Base-by-base conservation (phyloP, 2,888 invertebrate genomes). In the Mechanitis mazaeus region DNA sequence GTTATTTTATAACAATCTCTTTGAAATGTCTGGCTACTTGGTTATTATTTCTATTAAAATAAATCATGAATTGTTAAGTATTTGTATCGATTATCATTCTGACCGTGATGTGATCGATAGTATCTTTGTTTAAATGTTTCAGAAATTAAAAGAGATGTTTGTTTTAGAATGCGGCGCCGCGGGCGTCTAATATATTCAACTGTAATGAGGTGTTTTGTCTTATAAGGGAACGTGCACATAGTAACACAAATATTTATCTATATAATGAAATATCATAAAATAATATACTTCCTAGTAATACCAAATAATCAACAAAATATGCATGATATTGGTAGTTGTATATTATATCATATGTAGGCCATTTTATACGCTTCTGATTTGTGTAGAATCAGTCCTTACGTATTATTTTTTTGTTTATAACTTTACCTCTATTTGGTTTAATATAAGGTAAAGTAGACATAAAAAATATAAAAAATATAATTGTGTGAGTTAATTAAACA, bases 81-180 rank as follows among this genome's bases (percentile, higher is more conserved):
- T 73, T 71, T 69, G 70, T 80, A 81, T 81, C 80, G 82, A 85
- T 86, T 85, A 85, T 79, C 71, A 69, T 72, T 72, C 71, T 74
- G 66, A 77, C 80, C 79, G 76, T 72, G 71, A 68, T 71, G 80
- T 88, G 87, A 89, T 89, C 84, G 86, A 88, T 87, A 81, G 75
- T 75, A 73, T 74, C 72, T 71, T 73, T 76, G 75, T 76, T 73
- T 73, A 76, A 78, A 74, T 76, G 76, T 76, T 73, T 71, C 70
- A 69, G 68, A 72, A 83, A 85, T 87, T 87, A 84, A 88, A 87
- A 83, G 81, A 87, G 80, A 76, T 88, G 87, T 89, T 90, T 87
- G 87, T 88, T 88, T 88, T 85, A 80, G 79, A 53, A 59, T 69
- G 70, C 70, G 71, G 71, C 81, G 84, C 89, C 83, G 81, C 85